phyloP scores from a whole-genome alignment of 2,797 vertebrate genomes.

The Propithecus deckenii region DNA sequence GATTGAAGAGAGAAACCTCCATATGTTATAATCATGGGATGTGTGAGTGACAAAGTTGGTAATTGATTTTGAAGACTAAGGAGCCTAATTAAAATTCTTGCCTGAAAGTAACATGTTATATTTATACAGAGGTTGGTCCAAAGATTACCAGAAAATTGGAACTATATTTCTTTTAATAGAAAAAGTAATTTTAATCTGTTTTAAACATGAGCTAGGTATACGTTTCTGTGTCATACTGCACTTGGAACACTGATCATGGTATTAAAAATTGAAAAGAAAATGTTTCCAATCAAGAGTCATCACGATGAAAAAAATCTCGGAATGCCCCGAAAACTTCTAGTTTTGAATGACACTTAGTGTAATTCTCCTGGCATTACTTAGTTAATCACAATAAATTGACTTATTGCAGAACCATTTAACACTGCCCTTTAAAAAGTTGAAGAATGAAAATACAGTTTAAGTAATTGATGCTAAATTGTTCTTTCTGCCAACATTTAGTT shows the following conservation, averaged over 20 bases:
- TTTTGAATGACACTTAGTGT: background rate
- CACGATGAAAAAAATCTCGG: background rate
- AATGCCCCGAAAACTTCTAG: background rate
- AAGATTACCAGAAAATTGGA: background rate
- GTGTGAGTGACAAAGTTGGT: background rate
- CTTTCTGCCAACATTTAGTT: constrained; percentile 18
- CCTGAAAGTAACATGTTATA: constrained; percentile 14
- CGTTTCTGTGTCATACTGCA: background rate
- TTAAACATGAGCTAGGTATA: background rate
- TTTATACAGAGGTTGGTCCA: background rate
- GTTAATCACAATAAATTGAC: background rate
- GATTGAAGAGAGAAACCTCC: background rate
- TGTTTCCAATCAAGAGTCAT: background rate
- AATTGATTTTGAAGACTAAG: constrained; percentile 20
- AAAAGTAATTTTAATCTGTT: background rate
- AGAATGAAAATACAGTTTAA: constrained; percentile 2
- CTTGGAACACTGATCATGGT: constrained; percentile 2
- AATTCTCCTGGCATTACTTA: background rate
- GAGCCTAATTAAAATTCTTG: background rate
- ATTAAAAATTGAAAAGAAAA: background rate
- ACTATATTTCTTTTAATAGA: background rate
- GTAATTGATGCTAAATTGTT: constrained; percentile 6
- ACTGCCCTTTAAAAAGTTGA: constrained; percentile 7
- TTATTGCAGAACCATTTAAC: background rate
- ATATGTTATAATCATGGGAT: background rate